A percentile compares a stretch with the other conserved stretches of the same genome.
These are phyloP conservation scores for Margarornis squamiger DNA, from an alignment of 2,797 vertebrate genomes.

Conservation along the genomic window DNA sequence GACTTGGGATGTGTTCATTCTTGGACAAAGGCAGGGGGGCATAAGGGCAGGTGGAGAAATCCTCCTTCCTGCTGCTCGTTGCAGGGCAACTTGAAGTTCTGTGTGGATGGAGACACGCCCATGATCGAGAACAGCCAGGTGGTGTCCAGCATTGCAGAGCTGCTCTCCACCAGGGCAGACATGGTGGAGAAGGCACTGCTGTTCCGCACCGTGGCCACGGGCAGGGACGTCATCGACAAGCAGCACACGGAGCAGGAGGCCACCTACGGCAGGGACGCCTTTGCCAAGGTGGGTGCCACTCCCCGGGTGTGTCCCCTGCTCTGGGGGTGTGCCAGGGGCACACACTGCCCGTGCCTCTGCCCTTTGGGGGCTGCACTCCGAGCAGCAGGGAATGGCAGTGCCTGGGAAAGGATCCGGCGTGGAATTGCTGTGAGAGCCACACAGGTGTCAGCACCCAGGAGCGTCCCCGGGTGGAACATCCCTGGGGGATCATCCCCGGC, in stretches of 20 bases:
- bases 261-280: conserved; percentile 91
- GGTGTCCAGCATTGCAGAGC: conserved; percentile 83
- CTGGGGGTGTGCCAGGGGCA: not conserved
- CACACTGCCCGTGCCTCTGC: not conserved
- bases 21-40: not conserved
- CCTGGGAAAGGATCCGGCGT: not conserved
- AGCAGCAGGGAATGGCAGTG: not conserved
- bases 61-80: not conserved
- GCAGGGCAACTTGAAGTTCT: conserved; percentile 93
- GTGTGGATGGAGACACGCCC: conserved; percentile 88
- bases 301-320: not conserved
- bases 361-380: not conserved
- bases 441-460: rapidly evolving
- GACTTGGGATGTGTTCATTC: not conserved
- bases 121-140: conserved; percentile 88
- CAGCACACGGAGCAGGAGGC: conserved; percentile 94
- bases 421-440: not conserved
- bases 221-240: conserved; percentile 95
- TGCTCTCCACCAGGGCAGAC: conserved; percentile 89
- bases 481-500: no score
- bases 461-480: not conserved
- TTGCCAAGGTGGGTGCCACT: conserved; percentile 86
- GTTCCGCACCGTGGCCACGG: conserved; percentile 94
- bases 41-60: not conserved
- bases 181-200: conserved; percentile 92